phyloP scores from a whole-genome alignment of 2,888 invertebrate genomes.

The Thyatira batis region DNA sequence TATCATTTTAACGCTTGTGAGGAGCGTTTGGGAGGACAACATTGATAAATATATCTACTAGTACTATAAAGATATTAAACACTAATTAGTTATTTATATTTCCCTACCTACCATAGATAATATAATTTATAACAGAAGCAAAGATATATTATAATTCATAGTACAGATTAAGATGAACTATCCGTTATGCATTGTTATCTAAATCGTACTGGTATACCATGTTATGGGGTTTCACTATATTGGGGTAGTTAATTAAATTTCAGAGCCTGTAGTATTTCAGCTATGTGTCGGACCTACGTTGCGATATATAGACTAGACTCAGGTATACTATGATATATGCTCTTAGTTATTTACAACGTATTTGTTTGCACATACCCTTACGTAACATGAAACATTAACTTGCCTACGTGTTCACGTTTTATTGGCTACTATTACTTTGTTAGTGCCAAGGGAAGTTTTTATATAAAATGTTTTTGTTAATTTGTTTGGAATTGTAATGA shows the following conservation, averaged over 20 bases:
- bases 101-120: no score
- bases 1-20: no score
- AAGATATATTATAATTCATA: slow-evolving; percentile 19
- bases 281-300: slow-evolving; percentile 38
- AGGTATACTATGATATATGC: slow-evolving; percentile 1
- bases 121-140: background rate
- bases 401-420: background rate
- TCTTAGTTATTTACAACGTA: background rate
- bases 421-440: background rate
- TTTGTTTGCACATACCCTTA: background rate
- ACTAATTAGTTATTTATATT: no score
- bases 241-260: slow-evolving; percentile 73
- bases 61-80: no score
- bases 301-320: background rate
- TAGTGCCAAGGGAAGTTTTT: background rate
- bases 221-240: slow-evolving; percentile 38
- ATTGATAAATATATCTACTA: no score
- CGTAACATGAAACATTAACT: background rate
- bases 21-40: no score
- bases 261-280: slow-evolving; percentile 64
- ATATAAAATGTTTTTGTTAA: background rate
- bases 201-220: slow-evolving; percentile 43
- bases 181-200: slow-evolving; percentile 33
- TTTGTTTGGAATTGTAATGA: background rate
- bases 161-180: slow-evolving; percentile 13